Conservation (phyloP, 2,797 vertebrate genomes). For the Ptychadena robeensis region DNA sequence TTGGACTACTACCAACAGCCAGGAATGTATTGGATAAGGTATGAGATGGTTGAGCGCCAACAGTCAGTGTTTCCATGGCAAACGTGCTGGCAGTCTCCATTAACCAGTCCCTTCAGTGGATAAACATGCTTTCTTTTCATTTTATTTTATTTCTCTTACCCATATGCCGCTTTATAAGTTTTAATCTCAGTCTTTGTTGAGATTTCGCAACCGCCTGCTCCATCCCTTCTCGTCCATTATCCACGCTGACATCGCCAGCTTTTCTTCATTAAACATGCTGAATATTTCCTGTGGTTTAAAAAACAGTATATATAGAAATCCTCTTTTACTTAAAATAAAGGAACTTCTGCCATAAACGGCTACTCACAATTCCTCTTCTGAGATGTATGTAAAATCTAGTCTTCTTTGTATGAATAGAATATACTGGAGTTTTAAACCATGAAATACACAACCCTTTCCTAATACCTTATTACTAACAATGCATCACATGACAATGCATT, state of each 20-base stretch:
- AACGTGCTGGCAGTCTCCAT: constrained; percentile 97
- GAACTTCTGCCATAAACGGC: not conserved
- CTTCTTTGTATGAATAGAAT: constrained; percentile 65
- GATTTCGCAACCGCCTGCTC: constrained; percentile 75
- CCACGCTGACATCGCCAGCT: constrained; percentile 82
- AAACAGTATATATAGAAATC: constrained; percentile 74
- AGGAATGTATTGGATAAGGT: constrained; percentile 98
- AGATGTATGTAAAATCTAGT: not conserved
- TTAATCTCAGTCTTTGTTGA: constrained; percentile 81
- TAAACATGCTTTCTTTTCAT: constrained; percentile 77
- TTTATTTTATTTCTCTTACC: constrained; percentile 74
- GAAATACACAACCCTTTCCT: constrained; percentile 74
- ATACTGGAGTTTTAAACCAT: constrained; percentile 83
- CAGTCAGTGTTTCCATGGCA: constrained; percentile 88
- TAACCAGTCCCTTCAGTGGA: constrained; percentile 81
- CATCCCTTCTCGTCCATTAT: constrained; percentile 80
- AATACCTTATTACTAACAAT: constrained; percentile 76
- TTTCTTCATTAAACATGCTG: constrained; percentile 79
- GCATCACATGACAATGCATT: constrained; percentile 80
- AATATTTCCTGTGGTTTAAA: constrained; percentile 77
- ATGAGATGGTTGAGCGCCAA: constrained; percentile 86
- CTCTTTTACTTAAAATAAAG: constrained; percentile 41
- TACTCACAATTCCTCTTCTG: not conserved
- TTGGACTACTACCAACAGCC: constrained; percentile 96
- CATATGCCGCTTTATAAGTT: constrained; percentile 85